These are phyloP conservation scores for Thamnaconus septentrionalis DNA, from an alignment of 2,113 vertebrate genomes.

Conservation along the genomic window DNA sequence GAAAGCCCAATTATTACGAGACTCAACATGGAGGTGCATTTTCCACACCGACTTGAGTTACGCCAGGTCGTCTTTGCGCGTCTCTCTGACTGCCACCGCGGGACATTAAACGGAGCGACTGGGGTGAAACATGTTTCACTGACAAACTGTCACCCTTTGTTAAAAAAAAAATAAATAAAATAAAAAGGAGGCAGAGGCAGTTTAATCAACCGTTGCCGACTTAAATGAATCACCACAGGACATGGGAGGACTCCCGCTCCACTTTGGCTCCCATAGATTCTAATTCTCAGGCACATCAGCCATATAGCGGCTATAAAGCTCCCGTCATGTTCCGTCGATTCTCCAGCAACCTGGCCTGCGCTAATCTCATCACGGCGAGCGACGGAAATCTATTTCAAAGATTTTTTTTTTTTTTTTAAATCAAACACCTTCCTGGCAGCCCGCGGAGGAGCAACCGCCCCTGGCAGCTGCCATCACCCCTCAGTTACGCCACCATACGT, in stretches of 20 bases:
- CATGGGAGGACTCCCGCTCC: conserved; percentile 40
- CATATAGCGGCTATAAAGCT: conserved; percentile 40
- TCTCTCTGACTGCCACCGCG: conserved; percentile 24
- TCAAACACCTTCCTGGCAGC: conserved; percentile 43
- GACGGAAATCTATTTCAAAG: conserved; percentile 39
- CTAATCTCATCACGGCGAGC: conserved; percentile 57
- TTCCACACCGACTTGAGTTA: conserved; percentile 20
- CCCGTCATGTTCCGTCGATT: conserved; percentile 42
- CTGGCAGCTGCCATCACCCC: too few relatives aligned
- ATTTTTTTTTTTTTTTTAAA: conserved; percentile 37
- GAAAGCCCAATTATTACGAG: neutral
- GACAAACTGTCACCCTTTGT: conserved; percentile 50
- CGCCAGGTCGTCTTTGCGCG: neutral
- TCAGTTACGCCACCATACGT: too few relatives aligned
- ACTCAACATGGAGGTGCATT: conserved; percentile 5
- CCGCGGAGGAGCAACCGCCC: neutral
- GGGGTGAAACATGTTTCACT: conserved; percentile 43
- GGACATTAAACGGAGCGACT: conserved; percentile 7
- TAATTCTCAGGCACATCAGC: conserved; percentile 45
- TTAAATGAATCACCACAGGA: conserved; percentile 62
- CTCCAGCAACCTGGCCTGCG: conserved; percentile 35
- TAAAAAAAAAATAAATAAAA: conserved; percentile 16
- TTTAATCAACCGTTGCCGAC: conserved; percentile 61
- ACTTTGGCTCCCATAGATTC: conserved; percentile 28
- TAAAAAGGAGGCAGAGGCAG: conserved; percentile 23